phyloP scores from a whole-genome alignment of 2,113 vertebrate genomes.

The Probosciger aterrimus region DNA sequence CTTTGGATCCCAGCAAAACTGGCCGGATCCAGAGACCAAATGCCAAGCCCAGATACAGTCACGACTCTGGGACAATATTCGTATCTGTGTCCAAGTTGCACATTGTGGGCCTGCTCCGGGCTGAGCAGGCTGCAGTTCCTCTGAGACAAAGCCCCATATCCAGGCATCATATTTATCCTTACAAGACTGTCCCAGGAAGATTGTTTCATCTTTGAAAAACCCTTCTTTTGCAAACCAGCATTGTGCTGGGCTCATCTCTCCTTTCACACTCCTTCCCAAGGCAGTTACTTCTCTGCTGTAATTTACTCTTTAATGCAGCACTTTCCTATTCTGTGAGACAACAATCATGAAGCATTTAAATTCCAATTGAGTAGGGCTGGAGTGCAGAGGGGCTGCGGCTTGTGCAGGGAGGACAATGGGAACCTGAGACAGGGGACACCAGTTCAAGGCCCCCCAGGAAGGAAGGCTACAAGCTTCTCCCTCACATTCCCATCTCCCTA shows the following conservation, averaged over 20 bases:
- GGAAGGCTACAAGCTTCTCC: constrained; percentile 69
- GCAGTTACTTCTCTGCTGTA: constrained; percentile 67
- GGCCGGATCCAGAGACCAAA: fast-evolving
- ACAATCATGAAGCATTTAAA: constrained; percentile 78
- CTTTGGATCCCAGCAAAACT: background rate
- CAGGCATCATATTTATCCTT: background rate
- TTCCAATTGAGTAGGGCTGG: constrained; percentile 74
- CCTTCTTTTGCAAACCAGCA: background rate
- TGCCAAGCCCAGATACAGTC: background rate
- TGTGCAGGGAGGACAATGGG: constrained; percentile 56
- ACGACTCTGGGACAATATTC: fast-evolving
- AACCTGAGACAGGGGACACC: constrained; percentile 69
- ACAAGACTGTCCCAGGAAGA: background rate
- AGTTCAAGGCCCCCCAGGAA: constrained; percentile 71
- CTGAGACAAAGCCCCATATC: background rate
- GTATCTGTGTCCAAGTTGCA: background rate
- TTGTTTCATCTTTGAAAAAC: constrained; percentile 52
- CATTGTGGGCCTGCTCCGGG: background rate
- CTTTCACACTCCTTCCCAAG: constrained; percentile 57
- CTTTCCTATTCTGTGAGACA: constrained; percentile 67
- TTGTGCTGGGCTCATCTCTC: constrained; percentile 59
- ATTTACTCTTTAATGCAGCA: constrained; percentile 70
- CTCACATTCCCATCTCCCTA: constrained; percentile 74
- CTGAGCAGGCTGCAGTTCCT: background rate
- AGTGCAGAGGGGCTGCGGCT: constrained; percentile 61